phyloP scores from a whole-genome alignment of 2,797 vertebrate genomes.

The Micropoecilia bifurca region DNA sequence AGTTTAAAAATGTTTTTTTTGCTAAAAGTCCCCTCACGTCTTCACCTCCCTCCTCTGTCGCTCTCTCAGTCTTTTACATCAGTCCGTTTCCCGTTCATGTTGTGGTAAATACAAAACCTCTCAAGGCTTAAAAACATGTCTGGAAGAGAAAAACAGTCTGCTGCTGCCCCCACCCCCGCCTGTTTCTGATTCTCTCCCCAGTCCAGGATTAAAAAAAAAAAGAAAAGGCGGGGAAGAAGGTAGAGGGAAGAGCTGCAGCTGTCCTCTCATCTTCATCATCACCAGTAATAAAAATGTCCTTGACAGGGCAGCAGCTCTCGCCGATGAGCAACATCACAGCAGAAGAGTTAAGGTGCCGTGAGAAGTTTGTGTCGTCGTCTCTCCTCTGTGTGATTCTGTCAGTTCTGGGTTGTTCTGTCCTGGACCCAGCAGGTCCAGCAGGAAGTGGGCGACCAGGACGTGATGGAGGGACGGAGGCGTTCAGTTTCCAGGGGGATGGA shows the following conservation, averaged over 20 bases:
- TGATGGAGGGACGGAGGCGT: conserved; percentile 7
- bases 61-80: conserved; percentile 27
- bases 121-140: conserved; percentile 55
- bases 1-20: conserved; percentile 39
- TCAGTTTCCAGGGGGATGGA: conserved; percentile 79
- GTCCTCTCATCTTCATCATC: conserved; percentile 40
- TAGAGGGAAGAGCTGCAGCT: conserved; percentile 47
- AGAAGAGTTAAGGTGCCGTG: conserved; percentile 69
- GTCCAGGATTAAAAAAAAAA: conserved; percentile 34
- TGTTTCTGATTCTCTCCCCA: conserved; percentile 32
- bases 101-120: conserved; percentile 50
- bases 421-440: conserved; percentile 59
- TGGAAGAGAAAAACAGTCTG: conserved; percentile 58
- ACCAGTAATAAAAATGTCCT: conserved; percentile 46
- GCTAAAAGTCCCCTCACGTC: conserved; percentile 69
- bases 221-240: conserved; percentile 24
- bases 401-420: conserved; percentile 44
- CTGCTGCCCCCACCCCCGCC: conserved; percentile 40
- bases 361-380: conserved; percentile 47
- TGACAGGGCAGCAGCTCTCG: conserved; percentile 31
- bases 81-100: conserved; percentile 46
- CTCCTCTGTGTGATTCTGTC: conserved; percentile 42
- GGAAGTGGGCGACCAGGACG: conserved; percentile 34
- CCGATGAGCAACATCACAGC: conserved; percentile 49
- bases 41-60: conserved; percentile 56